A percentile compares a stretch with the other conserved stretches of the same genome.
phyloP scores from a whole-genome alignment of 2,888 invertebrate species.

The Punctoribates punctum region DNA sequence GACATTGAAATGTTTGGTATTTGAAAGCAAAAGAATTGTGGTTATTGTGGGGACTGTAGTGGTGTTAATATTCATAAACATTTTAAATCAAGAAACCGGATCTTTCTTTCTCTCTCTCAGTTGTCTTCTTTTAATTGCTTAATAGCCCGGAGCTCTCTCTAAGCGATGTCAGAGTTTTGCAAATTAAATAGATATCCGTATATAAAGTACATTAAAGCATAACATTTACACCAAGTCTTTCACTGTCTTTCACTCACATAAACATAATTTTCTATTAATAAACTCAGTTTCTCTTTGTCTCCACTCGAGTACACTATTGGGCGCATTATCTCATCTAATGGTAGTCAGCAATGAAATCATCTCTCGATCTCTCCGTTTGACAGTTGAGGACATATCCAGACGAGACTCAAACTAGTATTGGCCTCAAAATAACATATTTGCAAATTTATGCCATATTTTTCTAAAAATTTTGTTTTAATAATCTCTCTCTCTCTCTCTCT shows the following conservation, averaged over 20 bases:
- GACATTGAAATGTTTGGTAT: neutral
- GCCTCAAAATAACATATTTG: constrained; percentile 17
- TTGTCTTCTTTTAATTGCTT: constrained; percentile 34
- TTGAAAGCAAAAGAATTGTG: neutral
- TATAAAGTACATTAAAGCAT: neutral
- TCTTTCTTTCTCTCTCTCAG: neutral
- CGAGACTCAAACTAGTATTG: neutral
- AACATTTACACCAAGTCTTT: neutral
- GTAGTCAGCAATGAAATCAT: constrained; percentile 14
- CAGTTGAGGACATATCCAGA: constrained; percentile 2
- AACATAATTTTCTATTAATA: neutral
- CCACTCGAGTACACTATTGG: constrained; percentile 35
- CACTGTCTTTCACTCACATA: neutral
- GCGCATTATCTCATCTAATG: constrained; percentile 24
- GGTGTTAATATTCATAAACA: constrained; percentile 32
- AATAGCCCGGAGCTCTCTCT: constrained; percentile 23
- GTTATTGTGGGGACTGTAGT: neutral
- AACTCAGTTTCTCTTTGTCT: constrained; percentile 14
- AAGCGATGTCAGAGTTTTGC: constrained; percentile 22
- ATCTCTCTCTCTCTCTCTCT: no score
- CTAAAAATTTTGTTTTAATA: constrained; percentile 29
- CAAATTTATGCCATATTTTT: constrained; percentile 33
- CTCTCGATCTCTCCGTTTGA: neutral
- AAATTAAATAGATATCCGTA: constrained; percentile 28
- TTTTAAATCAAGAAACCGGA: constrained; percentile 21